Evolutionary conservation across 1,140 invertebrate genomes (phyloP).

Genomic region (Ceratoteleas bidentatus): DNA sequence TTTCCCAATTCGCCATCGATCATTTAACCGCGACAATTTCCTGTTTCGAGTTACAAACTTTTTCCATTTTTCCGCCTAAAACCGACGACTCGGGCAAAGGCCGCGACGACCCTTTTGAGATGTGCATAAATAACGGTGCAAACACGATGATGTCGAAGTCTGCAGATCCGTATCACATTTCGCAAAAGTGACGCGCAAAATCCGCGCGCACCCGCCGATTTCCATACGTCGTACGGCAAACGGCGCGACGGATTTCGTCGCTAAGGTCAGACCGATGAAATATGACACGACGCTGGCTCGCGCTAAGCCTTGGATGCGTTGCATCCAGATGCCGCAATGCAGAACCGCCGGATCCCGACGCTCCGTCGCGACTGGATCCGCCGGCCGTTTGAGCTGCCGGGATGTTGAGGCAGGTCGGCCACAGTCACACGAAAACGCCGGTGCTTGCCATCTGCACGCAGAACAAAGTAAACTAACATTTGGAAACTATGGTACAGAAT

Average conservation of each 20-base stretch:
- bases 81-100: not conserved
- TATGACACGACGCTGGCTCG: constrained; percentile 42
- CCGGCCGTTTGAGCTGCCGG: constrained; percentile 5
- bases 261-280: constrained; percentile 60
- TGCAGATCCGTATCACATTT: constrained; percentile 41
- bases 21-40: too few species aligned
- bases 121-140: constrained; percentile 45
- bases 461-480: too few species aligned
- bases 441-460: constrained; percentile 15
- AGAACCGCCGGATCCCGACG: constrained; percentile 31
- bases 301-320: constrained; percentile 44
- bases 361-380: constrained; percentile 11
- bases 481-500: too few species aligned
- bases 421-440: constrained; percentile 10
- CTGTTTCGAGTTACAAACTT: too few species aligned
- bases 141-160: constrained; percentile 40
- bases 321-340: constrained; percentile 58
- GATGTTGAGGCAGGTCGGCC: constrained; percentile 34
- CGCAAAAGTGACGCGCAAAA: constrained; percentile 42
- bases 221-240: constrained; percentile 53
- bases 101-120: constrained; percentile 11
- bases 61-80: constrained; percentile 7
- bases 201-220: constrained; percentile 33
- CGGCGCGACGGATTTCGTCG: constrained; percentile 41
- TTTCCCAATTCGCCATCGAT: too few species aligned